Evolutionary conservation across 2,797 vertebrate genomes (phyloP), one percentile per base, ranked within the genome.

Genomic region (Protosalanx chinensis): DNA sequence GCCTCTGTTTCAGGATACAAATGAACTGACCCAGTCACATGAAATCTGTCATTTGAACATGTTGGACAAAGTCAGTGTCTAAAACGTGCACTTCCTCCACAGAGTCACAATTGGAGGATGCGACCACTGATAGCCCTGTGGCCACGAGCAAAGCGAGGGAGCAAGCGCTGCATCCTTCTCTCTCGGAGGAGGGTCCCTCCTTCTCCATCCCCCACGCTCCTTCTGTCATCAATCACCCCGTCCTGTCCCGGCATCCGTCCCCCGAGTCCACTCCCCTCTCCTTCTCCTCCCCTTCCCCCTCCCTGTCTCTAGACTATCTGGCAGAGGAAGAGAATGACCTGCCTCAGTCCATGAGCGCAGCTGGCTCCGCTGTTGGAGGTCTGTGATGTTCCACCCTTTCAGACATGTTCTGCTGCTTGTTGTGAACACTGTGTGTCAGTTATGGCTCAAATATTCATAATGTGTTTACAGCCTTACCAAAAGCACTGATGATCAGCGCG

Each of bases 401-500:
- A 53, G 6, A 4, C 15, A n/a, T n/a, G 51, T 53, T 4, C 2
- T 56, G 51, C 51, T n/a, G 18, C 18, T 6, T n/a, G 3, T n/a
- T 56, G 18, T 16, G 18, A n/a, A 6, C 49, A 51, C 15, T 56
- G 51, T 56, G 51, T n/a, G 51, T 56, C 51, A 56, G 51, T 53
- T 16, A 56, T 2, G 1, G 51, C 1, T 16, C 18, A 56, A 6
- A 56, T 6, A 5, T 16, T 56, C 51, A 0, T 18, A n/a, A 56
- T 60, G 41, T 74, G 72, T 3, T 81, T 79, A 27, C 76, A 93
- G 82, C 58, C 6, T 57, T 79, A 20, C 87, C 61, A 37, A 90
- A 76, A 7, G 76, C 30, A 4, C 65, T 91, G 37, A 69, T 91
- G 72, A 88, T 93, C 76, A 69, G 82, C n/a, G 84, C 82, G 4